Evolutionary conservation across 1,140 invertebrate genomes (phyloP), one percentile per base, ranked within the genome.

Genomic region (Apis dorsata): DNA sequence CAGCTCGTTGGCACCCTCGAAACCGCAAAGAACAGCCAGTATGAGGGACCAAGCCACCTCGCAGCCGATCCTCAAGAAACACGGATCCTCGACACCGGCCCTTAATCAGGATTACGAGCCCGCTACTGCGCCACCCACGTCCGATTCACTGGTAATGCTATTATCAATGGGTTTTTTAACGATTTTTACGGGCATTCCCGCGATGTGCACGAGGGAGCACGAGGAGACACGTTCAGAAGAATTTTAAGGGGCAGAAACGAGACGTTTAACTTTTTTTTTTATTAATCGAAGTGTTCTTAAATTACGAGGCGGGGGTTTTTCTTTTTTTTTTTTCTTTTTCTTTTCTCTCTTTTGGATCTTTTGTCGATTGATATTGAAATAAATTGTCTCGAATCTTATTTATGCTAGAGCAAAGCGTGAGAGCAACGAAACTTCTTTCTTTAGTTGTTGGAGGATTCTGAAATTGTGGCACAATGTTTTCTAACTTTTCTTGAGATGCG

Each of bases 21-120:
- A 98, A 93, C 97, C 97, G 12, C 96, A 97, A 91, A 94, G 97
- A 85, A 97, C 97, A 28, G 96, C 97, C 12, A 97, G 97, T 91
- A 97, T 97, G 96, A 94, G 97, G 89, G 97, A 97, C 91, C 92
- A 93, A 77, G 78, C 87, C 2, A 49, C 69, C 44, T 75, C 76
- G 10, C 92, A 93, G 62, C 92, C 90, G 9, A 80, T 91, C 21
- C 51, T 90, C 17, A 93, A 92, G 73, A 92, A 91, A 74, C 79
- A 87, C 60, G 66, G 80, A 55, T 28, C 74, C 9, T 81, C 80
- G 57, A 68, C 70, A 13, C 65, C 86, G 63, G 55, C 60, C 55
- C 81, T 87, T 15, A 88, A 84, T 68, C 90, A 88, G 68, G 90
- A 93, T 84, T 94, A 93, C 81, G 92, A 93, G 59, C 85, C 79